Evolutionary conservation across 2,888 invertebrate genomes (phyloP).

Genomic region (Drosophila subquinaria): DNA sequence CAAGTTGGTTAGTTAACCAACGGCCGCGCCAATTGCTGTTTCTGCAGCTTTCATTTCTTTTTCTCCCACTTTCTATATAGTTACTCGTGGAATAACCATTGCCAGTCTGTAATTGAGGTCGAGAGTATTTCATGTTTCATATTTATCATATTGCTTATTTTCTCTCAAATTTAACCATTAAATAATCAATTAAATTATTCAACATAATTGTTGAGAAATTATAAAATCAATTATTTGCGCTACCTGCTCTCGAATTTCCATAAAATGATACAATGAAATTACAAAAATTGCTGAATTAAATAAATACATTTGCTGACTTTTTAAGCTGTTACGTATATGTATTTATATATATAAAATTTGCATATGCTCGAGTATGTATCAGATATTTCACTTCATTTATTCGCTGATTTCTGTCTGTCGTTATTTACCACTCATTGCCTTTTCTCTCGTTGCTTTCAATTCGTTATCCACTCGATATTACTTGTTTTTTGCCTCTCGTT

Average conservation of each 20-base stretch:
- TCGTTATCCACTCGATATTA: neutral
- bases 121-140: neutral
- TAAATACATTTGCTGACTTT: constrained; percentile 9
- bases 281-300: neutral
- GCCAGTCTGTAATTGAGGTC: constrained; percentile 11
- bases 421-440: neutral
- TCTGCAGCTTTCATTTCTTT: constrained; percentile 2
- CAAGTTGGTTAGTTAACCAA: constrained; percentile 43
- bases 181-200: constrained; percentile 3
- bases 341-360: neutral
- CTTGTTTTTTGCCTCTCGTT: neutral
- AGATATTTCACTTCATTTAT: constrained; percentile 1
- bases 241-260: neutral
- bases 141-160: neutral
- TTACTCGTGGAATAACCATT: neutral
- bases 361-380: constrained; percentile 4
- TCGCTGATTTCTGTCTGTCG: neutral
- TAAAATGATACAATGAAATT: constrained; percentile 4
- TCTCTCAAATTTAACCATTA: constrained; percentile 1
- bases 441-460: neutral
- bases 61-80: constrained; percentile 4
- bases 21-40: constrained; percentile 21
- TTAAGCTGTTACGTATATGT: neutral
- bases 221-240: constrained; percentile 2
- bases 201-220: neutral